A percentile compares a stretch with the other conserved stretches of the same genome.
Evolutionary conservation across 2,888 invertebrate species (phyloP).

Genomic region (Prosapia bicincta): DNA sequence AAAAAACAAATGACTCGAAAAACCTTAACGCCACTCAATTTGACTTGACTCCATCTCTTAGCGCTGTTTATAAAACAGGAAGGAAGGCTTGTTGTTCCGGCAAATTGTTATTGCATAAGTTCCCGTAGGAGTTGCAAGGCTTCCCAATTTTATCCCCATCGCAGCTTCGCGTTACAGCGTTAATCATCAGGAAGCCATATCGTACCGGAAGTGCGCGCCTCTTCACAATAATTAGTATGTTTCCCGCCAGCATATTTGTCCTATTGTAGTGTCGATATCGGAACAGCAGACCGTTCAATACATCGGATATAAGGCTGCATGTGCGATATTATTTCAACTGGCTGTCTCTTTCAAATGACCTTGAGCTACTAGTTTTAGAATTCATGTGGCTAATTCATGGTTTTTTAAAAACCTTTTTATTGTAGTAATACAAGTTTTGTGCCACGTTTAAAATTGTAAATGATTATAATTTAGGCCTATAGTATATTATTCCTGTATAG

Average conservation of each 20-base stretch:
- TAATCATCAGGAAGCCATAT: constrained; percentile 27
- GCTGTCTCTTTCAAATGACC: neutral
- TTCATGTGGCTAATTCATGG: too few species aligned
- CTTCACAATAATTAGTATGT: constrained; percentile 31
- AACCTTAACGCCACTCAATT: too few species aligned
- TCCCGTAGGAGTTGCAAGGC: neutral
- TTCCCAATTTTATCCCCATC: constrained; percentile 24
- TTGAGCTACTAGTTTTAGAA: too few species aligned
- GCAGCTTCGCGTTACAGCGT: constrained; percentile 18
- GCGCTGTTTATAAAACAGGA: neutral
- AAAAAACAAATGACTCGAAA: too few species aligned
- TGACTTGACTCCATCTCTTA: too few species aligned
- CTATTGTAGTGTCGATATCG: neutral
- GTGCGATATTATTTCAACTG: neutral
- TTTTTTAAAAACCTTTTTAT: too few species aligned
- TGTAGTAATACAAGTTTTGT: too few species aligned
- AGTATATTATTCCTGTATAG: too few species aligned
- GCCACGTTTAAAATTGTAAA: too few species aligned
- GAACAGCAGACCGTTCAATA: neutral
- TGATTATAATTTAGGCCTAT: too few species aligned
- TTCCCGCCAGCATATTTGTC: constrained; percentile 28
- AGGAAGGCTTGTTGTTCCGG: neutral
- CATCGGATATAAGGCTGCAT: neutral
- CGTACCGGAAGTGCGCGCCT: constrained; percentile 25
- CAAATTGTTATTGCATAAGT: neutral